These are phyloP conservation scores for Villa cingulata DNA, from an alignment of 2,888 invertebrate genomes.

Conservation along the genomic window DNA sequence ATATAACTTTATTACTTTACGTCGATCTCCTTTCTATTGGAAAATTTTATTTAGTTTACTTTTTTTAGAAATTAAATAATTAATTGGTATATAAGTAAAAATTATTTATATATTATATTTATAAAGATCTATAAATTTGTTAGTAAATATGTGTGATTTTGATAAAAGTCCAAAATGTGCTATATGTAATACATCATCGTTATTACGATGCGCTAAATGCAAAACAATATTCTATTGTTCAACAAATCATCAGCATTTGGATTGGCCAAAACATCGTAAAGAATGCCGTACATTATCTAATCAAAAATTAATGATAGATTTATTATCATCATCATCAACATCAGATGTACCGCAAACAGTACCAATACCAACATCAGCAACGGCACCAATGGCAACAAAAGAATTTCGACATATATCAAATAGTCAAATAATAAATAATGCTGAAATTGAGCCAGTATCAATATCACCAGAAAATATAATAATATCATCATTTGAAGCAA, in stretches of 20 bases:
- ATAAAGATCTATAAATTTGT: no score
- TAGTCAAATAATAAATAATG: not conserved
- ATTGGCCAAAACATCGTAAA: conserved; percentile 64
- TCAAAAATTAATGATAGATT: not conserved
- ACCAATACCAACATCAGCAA: not conserved
- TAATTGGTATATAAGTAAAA: no score
- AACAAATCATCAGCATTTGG: conserved; percentile 61
- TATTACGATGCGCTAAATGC: conserved; percentile 62
- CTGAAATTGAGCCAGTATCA: not conserved
- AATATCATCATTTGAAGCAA: not conserved
- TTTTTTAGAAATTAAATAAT: no score
- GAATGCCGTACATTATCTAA: conserved; percentile 40
- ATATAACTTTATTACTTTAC: no score
- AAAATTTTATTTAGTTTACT: no score
- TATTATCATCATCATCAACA: not conserved
- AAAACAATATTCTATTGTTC: conserved; percentile 63
- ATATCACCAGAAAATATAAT: not conserved
- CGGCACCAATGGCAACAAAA: no score
- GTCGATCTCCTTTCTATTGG: no score
- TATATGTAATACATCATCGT: conserved; percentile 28
- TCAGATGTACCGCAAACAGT: not conserved
- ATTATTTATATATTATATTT: no score
- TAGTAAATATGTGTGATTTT: not conserved
- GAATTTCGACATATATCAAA: not conserved
- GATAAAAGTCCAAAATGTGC: not conserved